A percentile compares a stretch with the other conserved stretches of the same genome.
phyloP scores from a whole-genome alignment of 1,140 invertebrate genomes.

The Araneus ventricosus region DNA sequence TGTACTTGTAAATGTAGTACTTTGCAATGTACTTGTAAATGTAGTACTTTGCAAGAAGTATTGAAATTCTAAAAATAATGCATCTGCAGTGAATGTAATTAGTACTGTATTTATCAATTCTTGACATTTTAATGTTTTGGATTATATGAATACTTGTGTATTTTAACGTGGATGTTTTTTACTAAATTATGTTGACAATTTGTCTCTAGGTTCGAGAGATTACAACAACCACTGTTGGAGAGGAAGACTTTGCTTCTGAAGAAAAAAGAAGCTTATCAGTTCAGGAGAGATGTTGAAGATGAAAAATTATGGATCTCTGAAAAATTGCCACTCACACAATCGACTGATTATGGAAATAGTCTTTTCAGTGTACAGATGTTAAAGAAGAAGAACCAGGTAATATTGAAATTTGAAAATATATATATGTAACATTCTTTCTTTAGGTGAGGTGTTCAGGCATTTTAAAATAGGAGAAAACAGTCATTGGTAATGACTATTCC shows the following conservation, averaged over 20 bases:
- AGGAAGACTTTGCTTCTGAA: slow-evolving; percentile 94
- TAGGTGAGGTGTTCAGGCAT: too few species aligned
- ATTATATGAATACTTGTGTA: neutral
- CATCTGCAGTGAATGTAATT: too few species aligned
- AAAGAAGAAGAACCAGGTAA: slow-evolving; percentile 96
- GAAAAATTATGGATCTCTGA: slow-evolving; percentile 99
- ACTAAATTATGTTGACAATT: neutral
- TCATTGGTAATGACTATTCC: too few species aligned
- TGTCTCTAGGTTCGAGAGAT: slow-evolving; percentile 82
- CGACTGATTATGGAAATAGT: slow-evolving; percentile 95
- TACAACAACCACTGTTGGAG: slow-evolving; percentile 91
- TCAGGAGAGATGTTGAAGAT: slow-evolving; percentile 98
- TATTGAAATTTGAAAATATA: neutral
- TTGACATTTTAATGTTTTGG: too few species aligned
- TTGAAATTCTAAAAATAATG: too few species aligned
- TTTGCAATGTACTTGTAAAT: too few species aligned
- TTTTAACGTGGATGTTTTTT: neutral
- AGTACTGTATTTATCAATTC: too few species aligned
- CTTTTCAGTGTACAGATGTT: slow-evolving; percentile 98
- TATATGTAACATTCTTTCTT: too few species aligned
- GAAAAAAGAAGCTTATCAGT: slow-evolving; percentile 99
- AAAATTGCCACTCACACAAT: slow-evolving; percentile 96
- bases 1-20: too few species aligned
- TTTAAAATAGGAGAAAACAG: too few species aligned
- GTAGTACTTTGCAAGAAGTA: too few species aligned